Conservation (phyloP, 2,888 invertebrate species). For the Leptopterna dolabrata region DNA sequence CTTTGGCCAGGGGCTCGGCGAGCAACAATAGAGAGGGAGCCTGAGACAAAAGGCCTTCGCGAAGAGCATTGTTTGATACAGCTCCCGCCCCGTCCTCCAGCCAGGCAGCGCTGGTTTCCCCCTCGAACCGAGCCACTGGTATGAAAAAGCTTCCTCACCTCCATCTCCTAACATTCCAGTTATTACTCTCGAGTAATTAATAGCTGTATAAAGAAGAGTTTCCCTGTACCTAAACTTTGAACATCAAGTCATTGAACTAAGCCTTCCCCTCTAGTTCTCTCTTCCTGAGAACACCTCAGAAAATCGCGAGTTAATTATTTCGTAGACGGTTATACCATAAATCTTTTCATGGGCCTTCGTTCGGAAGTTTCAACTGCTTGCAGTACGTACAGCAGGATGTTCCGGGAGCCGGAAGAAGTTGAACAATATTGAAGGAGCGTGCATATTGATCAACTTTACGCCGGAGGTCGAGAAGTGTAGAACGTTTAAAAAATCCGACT, state of each 20-base stretch:
- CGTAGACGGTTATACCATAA: not conserved
- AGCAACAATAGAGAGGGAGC: not conserved
- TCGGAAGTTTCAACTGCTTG: not conserved
- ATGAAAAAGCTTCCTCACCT: conserved; percentile 29
- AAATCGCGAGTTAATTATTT: not conserved
- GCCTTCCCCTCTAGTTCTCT: not conserved
- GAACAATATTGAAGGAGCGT: not conserved
- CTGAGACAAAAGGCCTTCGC: not conserved
- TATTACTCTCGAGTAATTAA: conserved; percentile 48
- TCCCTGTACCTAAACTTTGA: conserved; percentile 41
- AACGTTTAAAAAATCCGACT: too few species aligned
- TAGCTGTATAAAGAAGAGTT: conserved; percentile 49
- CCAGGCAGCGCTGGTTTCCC: not conserved
- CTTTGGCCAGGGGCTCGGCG: not conserved
- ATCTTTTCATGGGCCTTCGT: not conserved
- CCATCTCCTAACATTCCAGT: conserved; percentile 33
- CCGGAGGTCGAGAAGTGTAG: too few species aligned
- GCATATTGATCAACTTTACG: too few species aligned
- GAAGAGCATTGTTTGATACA: not conserved
- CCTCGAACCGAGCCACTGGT: not conserved
- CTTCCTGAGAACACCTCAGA: not conserved
- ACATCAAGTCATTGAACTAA: conserved; percentile 43
- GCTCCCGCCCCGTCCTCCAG: not conserved
- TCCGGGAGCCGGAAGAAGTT: not conserved
- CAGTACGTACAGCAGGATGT: not conserved